These are phyloP conservation scores for Sebastes hubbsi DNA, from an alignment of 2,797 vertebrate genomes.

Conservation along the genomic window DNA sequence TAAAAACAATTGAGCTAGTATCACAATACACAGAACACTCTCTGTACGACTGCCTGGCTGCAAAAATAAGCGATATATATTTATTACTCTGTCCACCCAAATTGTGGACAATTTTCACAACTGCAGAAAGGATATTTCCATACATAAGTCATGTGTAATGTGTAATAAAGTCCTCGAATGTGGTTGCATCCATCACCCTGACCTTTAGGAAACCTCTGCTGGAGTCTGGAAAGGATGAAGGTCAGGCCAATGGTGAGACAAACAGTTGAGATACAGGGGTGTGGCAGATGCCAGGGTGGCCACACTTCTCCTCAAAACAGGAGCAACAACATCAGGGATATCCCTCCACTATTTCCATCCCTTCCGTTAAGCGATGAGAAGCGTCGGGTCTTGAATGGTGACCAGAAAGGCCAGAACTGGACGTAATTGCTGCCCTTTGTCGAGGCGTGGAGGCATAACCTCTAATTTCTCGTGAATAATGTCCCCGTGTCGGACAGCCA, in stretches of 20 bases:
- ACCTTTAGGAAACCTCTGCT: slow-evolving; percentile 37
- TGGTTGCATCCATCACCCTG: slow-evolving; percentile 56
- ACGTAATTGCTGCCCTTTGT: slow-evolving; percentile 75
- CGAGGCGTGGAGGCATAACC: slow-evolving; percentile 72
- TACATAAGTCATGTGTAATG: slow-evolving; percentile 38
- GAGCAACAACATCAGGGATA: slow-evolving; percentile 55
- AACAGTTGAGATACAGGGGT: slow-evolving; percentile 34
- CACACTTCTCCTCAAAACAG: slow-evolving; percentile 44
- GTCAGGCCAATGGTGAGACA: slow-evolving; percentile 51
- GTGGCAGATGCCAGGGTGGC: slow-evolving; percentile 40
- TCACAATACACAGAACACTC: slow-evolving; percentile 32
- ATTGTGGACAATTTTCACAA: slow-evolving; percentile 41
- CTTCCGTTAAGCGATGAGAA: slow-evolving; percentile 51
- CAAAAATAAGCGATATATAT: slow-evolving; percentile 52
- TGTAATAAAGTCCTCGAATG: slow-evolving; percentile 40
- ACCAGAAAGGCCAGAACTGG: slow-evolving; percentile 60
- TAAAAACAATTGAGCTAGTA: slow-evolving; percentile 59
- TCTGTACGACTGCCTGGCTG: slow-evolving; percentile 14
- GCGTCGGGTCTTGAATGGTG: slow-evolving; percentile 52
- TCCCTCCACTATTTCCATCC: slow-evolving; percentile 62
- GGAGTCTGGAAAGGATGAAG: slow-evolving; percentile 50
- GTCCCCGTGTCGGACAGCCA: slow-evolving; percentile 60
- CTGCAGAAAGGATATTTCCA: slow-evolving; percentile 46
- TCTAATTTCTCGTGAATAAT: slow-evolving; percentile 82
- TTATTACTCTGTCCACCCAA: slow-evolving; percentile 50